A percentile compares a stretch with the other conserved stretches of the same genome.
Evolutionary conservation across 64 coral and sea anemone species (phyloP).

Genomic region (Porites lutea): DNA sequence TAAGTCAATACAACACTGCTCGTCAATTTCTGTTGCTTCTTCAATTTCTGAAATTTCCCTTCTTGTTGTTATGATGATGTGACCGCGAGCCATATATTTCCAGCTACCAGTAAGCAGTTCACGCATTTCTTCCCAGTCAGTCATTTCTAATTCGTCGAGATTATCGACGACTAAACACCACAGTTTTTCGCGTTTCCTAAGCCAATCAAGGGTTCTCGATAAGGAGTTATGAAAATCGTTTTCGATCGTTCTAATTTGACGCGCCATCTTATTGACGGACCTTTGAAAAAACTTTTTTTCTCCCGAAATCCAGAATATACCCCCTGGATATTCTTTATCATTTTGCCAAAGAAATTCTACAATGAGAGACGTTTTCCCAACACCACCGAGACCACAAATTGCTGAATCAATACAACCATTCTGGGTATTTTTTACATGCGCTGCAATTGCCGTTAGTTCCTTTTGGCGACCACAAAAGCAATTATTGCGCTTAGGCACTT

Average conservation of each 20-base stretch:
- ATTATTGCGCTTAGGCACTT: slow-evolving; percentile 67
- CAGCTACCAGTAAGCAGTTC: slow-evolving; percentile 64
- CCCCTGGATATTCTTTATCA: slow-evolving; percentile 10
- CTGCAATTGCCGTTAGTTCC: slow-evolving; percentile 36
- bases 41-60: slow-evolving; percentile 46
- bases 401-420: slow-evolving; percentile 18
- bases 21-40: slow-evolving; percentile 56
- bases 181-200: slow-evolving; percentile 30
- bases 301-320: slow-evolving; percentile 63
- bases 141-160: slow-evolving; percentile 56
- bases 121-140: slow-evolving; percentile 51
- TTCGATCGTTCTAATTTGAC: slow-evolving; percentile 31
- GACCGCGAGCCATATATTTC: slow-evolving; percentile 42
- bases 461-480: slow-evolving; percentile 67
- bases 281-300: slow-evolving; percentile 55
- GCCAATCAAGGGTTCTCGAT: slow-evolving; percentile 52
- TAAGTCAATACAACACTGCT: slow-evolving; percentile 60
- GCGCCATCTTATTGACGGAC: slow-evolving; percentile 63
- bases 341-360: slow-evolving; percentile 74
- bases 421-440: not conserved
- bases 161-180: slow-evolving; percentile 80
- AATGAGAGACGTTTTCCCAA: slow-evolving; percentile 76
- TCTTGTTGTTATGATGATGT: slow-evolving; percentile 75
- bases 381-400: slow-evolving; percentile 76
- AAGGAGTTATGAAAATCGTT: not conserved